Conservation (phyloP, 1,140 invertebrate species). For the Listronotus bonariensis region DNA sequence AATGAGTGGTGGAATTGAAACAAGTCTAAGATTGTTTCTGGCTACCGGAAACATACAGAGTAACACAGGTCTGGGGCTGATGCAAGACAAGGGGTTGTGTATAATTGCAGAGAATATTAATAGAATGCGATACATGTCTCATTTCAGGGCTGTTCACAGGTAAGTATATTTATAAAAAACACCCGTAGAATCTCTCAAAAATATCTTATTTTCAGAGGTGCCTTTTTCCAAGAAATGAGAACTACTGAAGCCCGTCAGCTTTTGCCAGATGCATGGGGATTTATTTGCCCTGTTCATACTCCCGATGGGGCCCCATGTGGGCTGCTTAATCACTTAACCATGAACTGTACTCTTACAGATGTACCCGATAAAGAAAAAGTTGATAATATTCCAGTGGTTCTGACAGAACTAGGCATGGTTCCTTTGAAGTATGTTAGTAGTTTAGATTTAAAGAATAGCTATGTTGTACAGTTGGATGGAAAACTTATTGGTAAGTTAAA, state of each 20-base stretch:
- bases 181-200: neutral
- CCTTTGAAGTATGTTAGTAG: conserved; percentile 56
- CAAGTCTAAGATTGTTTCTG: conserved; percentile 76
- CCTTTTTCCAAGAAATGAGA: conserved; percentile 95
- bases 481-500: conserved; percentile 64
- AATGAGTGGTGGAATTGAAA: conserved; percentile 59
- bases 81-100: conserved; percentile 90
- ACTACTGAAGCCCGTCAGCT: conserved; percentile 94
- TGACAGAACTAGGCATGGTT: conserved; percentile 75
- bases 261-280: conserved; percentile 98
- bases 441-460: conserved; percentile 53
- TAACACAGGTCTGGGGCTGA: conserved; percentile 74
- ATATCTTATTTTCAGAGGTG: conserved; percentile 60
- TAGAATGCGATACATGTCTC: conserved; percentile 93
- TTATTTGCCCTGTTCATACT: conserved; percentile 98
- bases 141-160: conserved; percentile 91
- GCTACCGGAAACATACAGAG: conserved; percentile 88
- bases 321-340: conserved; percentile 92
- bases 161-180: conserved; percentile 2
- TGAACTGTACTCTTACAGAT: conserved; percentile 68
- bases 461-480: conserved; percentile 47
- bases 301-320: conserved; percentile 98
- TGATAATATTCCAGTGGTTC: conserved; percentile 59
- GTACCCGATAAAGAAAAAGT: conserved; percentile 58
- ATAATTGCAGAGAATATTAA: conserved; percentile 98